Evolutionary conservation across 1,140 invertebrate genomes (phyloP).

Genomic region (Drosophila erecta): DNA sequence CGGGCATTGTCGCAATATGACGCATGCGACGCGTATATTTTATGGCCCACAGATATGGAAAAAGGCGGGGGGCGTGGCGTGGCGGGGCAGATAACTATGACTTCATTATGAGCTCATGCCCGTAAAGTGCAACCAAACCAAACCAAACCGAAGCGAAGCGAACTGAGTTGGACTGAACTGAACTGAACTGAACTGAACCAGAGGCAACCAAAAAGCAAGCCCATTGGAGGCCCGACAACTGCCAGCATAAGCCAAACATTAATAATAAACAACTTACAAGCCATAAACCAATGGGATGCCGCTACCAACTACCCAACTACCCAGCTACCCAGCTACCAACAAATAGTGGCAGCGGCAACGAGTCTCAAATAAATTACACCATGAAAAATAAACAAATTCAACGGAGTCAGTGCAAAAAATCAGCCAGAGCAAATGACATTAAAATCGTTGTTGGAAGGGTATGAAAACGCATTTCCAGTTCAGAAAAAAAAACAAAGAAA

Average conservation of each 20-base stretch:
- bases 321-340: not conserved
- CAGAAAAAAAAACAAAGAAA: slow-evolving; percentile 27
- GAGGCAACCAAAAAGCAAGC: slow-evolving; percentile 1
- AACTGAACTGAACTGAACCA: slow-evolving; percentile 2
- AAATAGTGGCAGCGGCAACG: slow-evolving; percentile 22
- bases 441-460: slow-evolving; percentile 31
- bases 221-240: slow-evolving; percentile 37
- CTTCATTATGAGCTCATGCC: slow-evolving; percentile 76
- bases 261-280: slow-evolving; percentile 81
- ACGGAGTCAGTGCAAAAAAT: slow-evolving; percentile 27
- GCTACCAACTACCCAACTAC: slow-evolving; percentile 25
- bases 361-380: slow-evolving; percentile 66
- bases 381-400: slow-evolving; percentile 44
- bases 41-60: slow-evolving; percentile 65
- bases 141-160: slow-evolving; percentile 2
- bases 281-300: slow-evolving; percentile 78
- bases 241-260: slow-evolving; percentile 76
- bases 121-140: slow-evolving; percentile 58
- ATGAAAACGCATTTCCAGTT: slow-evolving; percentile 59
- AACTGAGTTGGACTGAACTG: not conserved
- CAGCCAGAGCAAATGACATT: slow-evolving; percentile 40
- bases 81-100: slow-evolving; percentile 62
- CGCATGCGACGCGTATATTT: slow-evolving; percentile 69
- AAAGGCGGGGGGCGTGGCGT: slow-evolving; percentile 28
- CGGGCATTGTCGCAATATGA: slow-evolving; percentile 65